Evolutionary conservation across 2,113 vertebrate genomes (phyloP).

Genomic region (Calonectris borealis): DNA sequence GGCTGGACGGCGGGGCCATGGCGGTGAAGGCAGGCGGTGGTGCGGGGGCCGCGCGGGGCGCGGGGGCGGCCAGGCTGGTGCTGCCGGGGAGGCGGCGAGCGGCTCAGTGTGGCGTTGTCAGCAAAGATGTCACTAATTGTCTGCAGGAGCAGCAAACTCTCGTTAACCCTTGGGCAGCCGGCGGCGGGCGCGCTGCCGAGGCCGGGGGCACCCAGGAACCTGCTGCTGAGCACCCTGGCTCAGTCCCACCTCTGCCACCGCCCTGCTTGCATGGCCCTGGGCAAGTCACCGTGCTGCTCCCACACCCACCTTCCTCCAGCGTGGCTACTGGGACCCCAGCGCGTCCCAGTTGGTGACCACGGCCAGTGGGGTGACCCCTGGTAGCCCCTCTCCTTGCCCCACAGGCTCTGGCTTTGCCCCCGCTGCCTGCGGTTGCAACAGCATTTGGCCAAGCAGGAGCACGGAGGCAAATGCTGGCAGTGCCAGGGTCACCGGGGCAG

Average conservation of each 20-base stretch:
- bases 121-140: constrained; percentile 84
- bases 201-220: neutral
- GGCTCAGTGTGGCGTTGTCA: constrained; percentile 78
- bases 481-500: neutral
- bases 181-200: neutral
- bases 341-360: neutral
- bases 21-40: neutral
- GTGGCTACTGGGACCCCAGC: neutral
- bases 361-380: accelerated
- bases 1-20: constrained; percentile 16
- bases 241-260: neutral
- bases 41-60: neutral
- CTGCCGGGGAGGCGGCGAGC: constrained; percentile 64
- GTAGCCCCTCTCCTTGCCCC: neutral
- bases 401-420: neutral
- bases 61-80: constrained; percentile 48
- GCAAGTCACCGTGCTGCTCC: neutral
- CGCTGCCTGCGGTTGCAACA: accelerated
- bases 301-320: accelerated
- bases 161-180: constrained; percentile 77
- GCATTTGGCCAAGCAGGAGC: neutral
- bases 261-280: accelerated
- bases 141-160: constrained; percentile 78
- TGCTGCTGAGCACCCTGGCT: neutral
- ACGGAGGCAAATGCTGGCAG: neutral